Base-by-base conservation (phyloP, 2,797 vertebrate species). In the Vespertilio murinus region DNA sequence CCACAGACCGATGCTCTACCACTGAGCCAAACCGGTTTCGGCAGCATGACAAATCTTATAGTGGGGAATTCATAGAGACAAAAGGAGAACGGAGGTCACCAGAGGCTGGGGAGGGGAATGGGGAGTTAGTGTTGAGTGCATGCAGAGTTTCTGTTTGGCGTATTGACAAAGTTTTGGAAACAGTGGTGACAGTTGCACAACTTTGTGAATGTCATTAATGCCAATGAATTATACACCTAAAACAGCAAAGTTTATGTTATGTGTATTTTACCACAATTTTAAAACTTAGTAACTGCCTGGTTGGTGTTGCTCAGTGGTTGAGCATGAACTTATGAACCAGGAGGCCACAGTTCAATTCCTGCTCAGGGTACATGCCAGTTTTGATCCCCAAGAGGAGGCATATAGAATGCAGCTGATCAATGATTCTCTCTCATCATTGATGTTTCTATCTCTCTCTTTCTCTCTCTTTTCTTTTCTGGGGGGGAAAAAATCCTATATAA, bases 111-210 rank as follows among this genome's bases (percentile, higher is more conserved):
- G 16, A 6, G 22, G 54, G 2, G 1, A 9, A 33, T 0, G 2
- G 65, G 42, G 23, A 28, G 16, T 1, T 1, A 1, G 0, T 4
- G 25, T 10, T 3, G 2, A 7, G 2, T 3, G 5, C 8, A 33
- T 1, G 18, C 30, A 18, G 33, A 81, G 40, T 17, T 74, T 28
- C 38, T 42, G 30, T 28, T 6, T 42, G 59, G 84, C 56, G 61
- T 0, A 2, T 17, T 6, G 56, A 78, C 35, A 11, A 35, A 20
- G 52, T 2, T 25, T 38, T 65, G 30, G 38, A 40, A 59, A 65
- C 3, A 18, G 33, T 17, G 49, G 52, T 17, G 35, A 52, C 18
- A 8, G 59, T 0, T 22, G n/a, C 0, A 4, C 4, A 30, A 6
- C 16, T 11, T 0, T 4, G 47, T 25, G 54, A 45, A 67, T 5